These are phyloP conservation scores for Oscheius onirici DNA, from an alignment of 2,888 invertebrate genomes.

Conservation along the genomic window DNA sequence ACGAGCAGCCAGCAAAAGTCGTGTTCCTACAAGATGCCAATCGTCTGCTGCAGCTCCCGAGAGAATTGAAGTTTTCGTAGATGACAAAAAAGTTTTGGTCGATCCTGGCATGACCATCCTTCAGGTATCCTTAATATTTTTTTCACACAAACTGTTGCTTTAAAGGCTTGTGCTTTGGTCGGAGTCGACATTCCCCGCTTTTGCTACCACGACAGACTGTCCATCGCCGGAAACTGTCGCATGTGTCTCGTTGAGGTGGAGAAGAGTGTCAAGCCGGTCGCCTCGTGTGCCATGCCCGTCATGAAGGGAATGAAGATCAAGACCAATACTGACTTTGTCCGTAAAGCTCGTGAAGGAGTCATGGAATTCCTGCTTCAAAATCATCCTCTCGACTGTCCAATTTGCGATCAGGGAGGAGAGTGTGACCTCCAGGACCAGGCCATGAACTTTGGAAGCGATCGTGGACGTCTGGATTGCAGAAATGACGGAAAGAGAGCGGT, in stretches of 20 bases:
- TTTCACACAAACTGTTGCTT: neutral
- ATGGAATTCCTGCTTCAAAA: conserved; percentile 99
- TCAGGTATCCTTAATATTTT: conserved; percentile 78
- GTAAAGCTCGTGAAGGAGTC: conserved; percentile 78
- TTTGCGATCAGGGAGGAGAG: conserved; percentile 91
- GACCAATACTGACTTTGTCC: conserved; percentile 92
- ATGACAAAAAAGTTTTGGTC: conserved; percentile 92
- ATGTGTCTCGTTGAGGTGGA: conserved; percentile 99
- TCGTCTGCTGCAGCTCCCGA: conserved; percentile 69
- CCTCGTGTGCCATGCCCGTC: conserved; percentile 99
- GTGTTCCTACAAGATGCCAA: conserved; percentile 32
- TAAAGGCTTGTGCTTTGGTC: conserved; percentile 81
- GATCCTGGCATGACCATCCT: conserved; percentile 95
- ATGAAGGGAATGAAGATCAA: conserved; percentile 96
- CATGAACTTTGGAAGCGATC: conserved; percentile 91
- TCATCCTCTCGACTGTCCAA: conserved; percentile 98
- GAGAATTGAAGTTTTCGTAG: conserved; percentile 83
- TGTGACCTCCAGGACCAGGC: conserved; percentile 91
- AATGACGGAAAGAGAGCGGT: conserved; percentile 80
- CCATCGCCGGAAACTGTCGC: conserved; percentile 97
- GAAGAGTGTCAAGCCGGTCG: conserved; percentile 95
- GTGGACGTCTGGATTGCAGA: conserved; percentile 76
- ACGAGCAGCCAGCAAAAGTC: conserved; percentile 28
- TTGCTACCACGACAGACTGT: conserved; percentile 97
- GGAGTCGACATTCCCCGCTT: conserved; percentile 98